phyloP scores from a whole-genome alignment of 2,797 vertebrate species.

The Sebastes diploproa region DNA sequence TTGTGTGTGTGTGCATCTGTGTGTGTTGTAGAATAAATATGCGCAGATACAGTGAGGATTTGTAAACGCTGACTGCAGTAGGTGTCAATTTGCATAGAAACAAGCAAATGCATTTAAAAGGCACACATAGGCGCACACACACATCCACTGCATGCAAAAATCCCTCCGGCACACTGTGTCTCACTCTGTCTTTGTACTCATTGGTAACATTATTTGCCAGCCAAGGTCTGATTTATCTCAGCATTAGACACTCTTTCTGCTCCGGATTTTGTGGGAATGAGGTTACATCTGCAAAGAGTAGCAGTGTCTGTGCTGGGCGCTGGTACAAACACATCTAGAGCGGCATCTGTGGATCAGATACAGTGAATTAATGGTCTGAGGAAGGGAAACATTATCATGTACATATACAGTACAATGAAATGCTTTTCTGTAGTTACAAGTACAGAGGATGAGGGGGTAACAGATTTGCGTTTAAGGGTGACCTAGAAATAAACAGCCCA shows the following conservation, averaged over 20 bases:
- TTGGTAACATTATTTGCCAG: constrained; percentile 52
- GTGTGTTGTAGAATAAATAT: constrained; percentile 11
- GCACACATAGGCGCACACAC: constrained; percentile 1
- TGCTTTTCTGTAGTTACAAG: neutral
- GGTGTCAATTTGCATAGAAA: constrained; percentile 51
- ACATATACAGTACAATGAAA: neutral
- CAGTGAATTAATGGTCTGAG: neutral
- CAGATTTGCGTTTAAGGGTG: neutral
- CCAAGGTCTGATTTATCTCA: constrained; percentile 58
- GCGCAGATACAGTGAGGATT: constrained; percentile 11
- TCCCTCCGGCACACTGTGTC: constrained; percentile 36
- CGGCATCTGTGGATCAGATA: neutral
- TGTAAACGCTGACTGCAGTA: constrained; percentile 37
- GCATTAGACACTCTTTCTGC: constrained; percentile 18
- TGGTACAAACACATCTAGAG: neutral
- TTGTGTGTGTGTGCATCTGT: neutral
- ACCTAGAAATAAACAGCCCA: neutral
- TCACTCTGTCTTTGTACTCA: constrained; percentile 43
- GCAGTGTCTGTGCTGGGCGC: neutral
- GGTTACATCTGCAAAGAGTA: constrained; percentile 14
- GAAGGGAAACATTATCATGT: neutral
- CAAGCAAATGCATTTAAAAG: constrained; percentile 37
- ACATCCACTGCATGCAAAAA: constrained; percentile 45
- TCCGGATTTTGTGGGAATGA: constrained; percentile 32
- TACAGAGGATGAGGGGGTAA: neutral